phyloP scores from a whole-genome alignment of 2,797 vertebrate species.

The Paramormyrops hopkinsi region DNA sequence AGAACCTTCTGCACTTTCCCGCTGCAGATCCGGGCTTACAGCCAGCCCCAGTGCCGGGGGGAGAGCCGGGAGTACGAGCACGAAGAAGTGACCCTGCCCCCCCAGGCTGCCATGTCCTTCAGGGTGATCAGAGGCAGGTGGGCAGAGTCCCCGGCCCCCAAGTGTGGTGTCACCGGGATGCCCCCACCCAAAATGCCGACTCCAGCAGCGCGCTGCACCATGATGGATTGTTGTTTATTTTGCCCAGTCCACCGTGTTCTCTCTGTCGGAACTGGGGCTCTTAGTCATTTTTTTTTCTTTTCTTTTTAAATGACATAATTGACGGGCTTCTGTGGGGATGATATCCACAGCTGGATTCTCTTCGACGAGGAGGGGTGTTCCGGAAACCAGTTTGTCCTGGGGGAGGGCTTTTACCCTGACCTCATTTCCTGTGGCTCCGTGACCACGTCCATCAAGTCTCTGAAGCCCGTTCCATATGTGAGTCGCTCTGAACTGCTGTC shows the following conservation, averaged over 20 bases:
- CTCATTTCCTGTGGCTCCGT: constrained; percentile 70
- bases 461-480: constrained; percentile 74
- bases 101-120: constrained; percentile 65
- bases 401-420: constrained; percentile 72
- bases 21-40: constrained; percentile 68
- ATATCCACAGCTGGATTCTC: constrained; percentile 67
- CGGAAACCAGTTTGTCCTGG: constrained; percentile 70
- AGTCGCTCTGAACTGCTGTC: constrained; percentile 37
- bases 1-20: constrained; percentile 32
- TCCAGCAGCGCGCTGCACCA: neutral
- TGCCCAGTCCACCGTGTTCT: neutral
- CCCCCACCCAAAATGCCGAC: neutral
- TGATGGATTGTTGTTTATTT: neutral
- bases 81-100: constrained; percentile 56
- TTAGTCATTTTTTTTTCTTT: neutral
- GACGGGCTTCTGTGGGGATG: constrained; percentile 18
- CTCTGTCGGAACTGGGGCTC: neutral
- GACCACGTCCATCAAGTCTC: constrained; percentile 59
- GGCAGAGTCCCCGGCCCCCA: constrained; percentile 37
- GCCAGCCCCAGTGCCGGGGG: constrained; percentile 63
- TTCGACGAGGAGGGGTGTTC: constrained; percentile 58
- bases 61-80: constrained; percentile 60
- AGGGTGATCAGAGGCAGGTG: constrained; percentile 77
- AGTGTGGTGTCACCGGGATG: neutral
- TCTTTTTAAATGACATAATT: neutral